Base-by-base conservation (phyloP, 30 jellyfish, hydroid and myxozoan species). In the Clytia hemisphaerica region DNA sequence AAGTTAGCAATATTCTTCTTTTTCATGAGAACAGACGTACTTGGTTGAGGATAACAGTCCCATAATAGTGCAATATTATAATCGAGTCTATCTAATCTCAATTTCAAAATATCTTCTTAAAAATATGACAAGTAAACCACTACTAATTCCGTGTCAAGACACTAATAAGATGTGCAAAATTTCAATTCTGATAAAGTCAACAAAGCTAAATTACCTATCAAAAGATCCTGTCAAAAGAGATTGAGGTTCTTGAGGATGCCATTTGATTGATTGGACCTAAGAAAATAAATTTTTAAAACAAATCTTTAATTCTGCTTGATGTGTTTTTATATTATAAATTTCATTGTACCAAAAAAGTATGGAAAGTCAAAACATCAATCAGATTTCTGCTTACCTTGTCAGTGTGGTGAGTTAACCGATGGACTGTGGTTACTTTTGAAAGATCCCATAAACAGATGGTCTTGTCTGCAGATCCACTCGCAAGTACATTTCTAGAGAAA, bases 161-260 rank as follows among this genome's bases (percentile, higher is more conserved):
- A n/a, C n/a, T n/a, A n/a, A n/a, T n/a, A n/a, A n/a, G n/a, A n/a
- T n/a, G n/a, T n/a, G n/a, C n/a, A n/a, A n/a, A n/a, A n/a, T n/a
- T n/a, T n/a, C n/a, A n/a, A n/a, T n/a, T n/a, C n/a, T n/a, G n/a
- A n/a, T n/a, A n/a, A n/a, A n/a, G n/a, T n/a, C n/a, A n/a, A 5
- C 18, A 5, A 1, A 27, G 29, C 5, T 10, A 31, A 82, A 85
- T 57, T 37, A 87, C 97, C 67, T 66, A 55, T 87, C 97, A 59
- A 54, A 87, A 1, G 97, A 79, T 15, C 97, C 94, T 2, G 94
- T 77, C 28, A 87, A 67, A 29, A 87, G 62, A 9, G 97, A 87
- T 45, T 87, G 97, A 0, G 88, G 71, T 40, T 87, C 97, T 61
- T 61, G 76, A 0, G 97, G 97, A 64, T 87, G 97, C 93, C 93